A percentile compares a stretch with the other conserved stretches of the same genome.
phyloP scores from a whole-genome alignment of 2,113 vertebrate genomes.

The Plecturocebus donacophilus region DNA sequence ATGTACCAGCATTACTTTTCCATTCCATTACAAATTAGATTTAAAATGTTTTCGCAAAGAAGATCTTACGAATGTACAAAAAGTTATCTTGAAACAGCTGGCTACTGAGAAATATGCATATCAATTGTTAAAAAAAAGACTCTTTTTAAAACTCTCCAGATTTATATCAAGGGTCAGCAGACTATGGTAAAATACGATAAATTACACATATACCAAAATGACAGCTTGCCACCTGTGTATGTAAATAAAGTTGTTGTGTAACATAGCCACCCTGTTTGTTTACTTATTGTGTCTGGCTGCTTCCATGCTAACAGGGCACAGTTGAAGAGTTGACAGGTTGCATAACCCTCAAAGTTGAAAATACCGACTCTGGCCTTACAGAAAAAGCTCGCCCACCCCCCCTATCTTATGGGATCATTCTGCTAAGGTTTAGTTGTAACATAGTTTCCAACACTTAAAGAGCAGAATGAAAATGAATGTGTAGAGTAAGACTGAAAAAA shows the following conservation, averaged over 20 bases:
- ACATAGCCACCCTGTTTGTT: background rate
- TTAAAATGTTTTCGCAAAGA: background rate
- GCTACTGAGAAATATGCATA: background rate
- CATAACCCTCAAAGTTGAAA: background rate
- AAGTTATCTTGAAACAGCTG: background rate
- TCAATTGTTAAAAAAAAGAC: background rate
- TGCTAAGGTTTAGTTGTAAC: background rate
- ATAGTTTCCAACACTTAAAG: background rate
- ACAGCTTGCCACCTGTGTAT: background rate
- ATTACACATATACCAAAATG: too few species aligned
- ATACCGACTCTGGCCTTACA: background rate
- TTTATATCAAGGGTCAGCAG: background rate
- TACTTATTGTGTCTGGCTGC: background rate
- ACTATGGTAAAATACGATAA: background rate
- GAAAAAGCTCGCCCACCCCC: background rate
- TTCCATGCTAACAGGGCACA: background rate
- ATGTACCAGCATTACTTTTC: background rate
- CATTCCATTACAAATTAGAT: background rate
- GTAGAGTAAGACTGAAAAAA: background rate
- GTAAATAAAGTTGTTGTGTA: background rate
- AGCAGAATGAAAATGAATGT: background rate
- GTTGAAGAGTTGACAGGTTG: background rate
- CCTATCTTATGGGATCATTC: background rate
- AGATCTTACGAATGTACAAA: background rate
- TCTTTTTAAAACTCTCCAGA: background rate